Percentiles rank a stretch among this genome's conserved stretches.
Evolutionary conservation across 2,888 invertebrate genomes (phyloP).

Genomic region (Apodemia zela): DNA sequence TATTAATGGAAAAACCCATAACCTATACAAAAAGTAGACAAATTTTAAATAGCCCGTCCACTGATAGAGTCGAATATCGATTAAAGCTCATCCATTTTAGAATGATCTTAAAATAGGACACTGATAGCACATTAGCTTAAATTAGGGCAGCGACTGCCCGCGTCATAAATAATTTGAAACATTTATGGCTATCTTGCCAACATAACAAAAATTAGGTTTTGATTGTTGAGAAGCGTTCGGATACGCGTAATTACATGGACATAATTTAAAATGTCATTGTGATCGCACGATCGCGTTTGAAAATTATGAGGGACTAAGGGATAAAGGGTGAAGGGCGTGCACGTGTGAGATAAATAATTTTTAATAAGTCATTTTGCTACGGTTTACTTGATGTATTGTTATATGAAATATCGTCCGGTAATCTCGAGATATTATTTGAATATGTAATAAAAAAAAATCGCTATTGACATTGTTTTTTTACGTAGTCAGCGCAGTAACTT

Average conservation of each 20-base stretch:
- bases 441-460: not conserved
- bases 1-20: not conserved
- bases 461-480: no score
- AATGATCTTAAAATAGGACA: conserved; percentile 46
- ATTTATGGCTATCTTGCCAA: conserved; percentile 46
- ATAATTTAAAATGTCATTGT: conserved; percentile 72
- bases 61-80: conserved; percentile 20
- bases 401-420: not conserved
- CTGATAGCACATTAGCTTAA: conserved; percentile 55
- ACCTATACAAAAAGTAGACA: not conserved
- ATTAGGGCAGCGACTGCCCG: conserved; percentile 51
- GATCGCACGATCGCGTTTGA: conserved; percentile 42
- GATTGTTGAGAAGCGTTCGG: conserved; percentile 45
- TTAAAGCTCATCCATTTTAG: conserved; percentile 31
- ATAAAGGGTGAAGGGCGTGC: conserved; percentile 61
- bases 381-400: not conserved
- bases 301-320: conserved; percentile 49
- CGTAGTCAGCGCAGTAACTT: no score
- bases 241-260: conserved; percentile 46
- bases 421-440: not conserved
- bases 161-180: conserved; percentile 42
- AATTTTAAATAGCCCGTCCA: not conserved
- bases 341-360: conserved; percentile 47
- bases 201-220: conserved; percentile 53
- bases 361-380: conserved; percentile 10